Conservation (phyloP, 2,797 vertebrate genomes). For the Darevskia nairensis region DNA sequence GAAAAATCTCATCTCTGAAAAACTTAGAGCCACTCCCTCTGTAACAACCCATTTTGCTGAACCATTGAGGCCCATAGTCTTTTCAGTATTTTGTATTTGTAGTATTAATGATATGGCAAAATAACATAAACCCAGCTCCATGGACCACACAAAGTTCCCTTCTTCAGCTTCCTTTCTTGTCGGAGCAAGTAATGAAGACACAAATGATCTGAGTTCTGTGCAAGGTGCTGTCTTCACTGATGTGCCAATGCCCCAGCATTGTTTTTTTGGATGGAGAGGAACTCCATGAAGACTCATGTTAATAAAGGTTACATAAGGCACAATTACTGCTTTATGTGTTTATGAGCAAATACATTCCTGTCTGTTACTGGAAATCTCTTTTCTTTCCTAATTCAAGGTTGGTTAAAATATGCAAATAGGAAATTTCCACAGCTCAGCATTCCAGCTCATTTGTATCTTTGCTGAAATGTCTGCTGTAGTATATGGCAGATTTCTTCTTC, state of each 20-base stretch:
- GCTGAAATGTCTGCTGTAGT: not conserved
- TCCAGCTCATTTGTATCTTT: not conserved
- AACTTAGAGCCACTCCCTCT: not conserved
- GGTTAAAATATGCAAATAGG: not conserved
- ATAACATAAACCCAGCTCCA: not conserved
- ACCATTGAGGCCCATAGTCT: not conserved
- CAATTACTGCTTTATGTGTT: not conserved
- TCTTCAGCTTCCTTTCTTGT: not conserved
- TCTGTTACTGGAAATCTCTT: not conserved
- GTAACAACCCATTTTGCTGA: not conserved
- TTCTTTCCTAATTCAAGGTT: not conserved
- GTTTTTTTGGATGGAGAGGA: not conserved
- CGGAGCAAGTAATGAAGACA: not conserved
- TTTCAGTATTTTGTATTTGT: not conserved
- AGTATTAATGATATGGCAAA: not conserved
- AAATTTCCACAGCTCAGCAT: not conserved
- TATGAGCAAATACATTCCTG: not conserved
- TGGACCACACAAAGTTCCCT: not conserved
- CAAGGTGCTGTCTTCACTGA: not conserved
- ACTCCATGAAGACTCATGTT: not conserved
- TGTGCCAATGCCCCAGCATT: not conserved
- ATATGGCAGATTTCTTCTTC: not conserved
- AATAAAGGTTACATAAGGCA: not conserved
- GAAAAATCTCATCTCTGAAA: not conserved
- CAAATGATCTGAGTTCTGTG: slow-evolving; percentile 1